phyloP scores from a whole-genome alignment of 2,113 vertebrate genomes.

The Solenodon paradoxus region DNA sequence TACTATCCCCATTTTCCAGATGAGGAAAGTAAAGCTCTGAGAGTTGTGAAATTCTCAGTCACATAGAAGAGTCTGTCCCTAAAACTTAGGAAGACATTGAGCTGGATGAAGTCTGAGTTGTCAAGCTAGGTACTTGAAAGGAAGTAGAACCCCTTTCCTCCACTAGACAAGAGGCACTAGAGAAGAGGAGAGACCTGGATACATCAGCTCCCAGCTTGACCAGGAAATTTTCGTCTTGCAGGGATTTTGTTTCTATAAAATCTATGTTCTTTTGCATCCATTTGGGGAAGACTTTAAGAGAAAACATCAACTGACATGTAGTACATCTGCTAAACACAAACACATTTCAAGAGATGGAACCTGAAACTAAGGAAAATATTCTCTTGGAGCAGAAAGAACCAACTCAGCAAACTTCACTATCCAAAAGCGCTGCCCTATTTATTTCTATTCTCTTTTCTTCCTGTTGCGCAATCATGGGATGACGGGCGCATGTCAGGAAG shows the following conservation, averaged over 20 bases:
- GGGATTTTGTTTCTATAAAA: conserved; percentile 54
- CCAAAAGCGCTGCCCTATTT: conserved; percentile 31
- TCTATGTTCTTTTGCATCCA: conserved; percentile 67
- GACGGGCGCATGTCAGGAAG: conserved; percentile 62
- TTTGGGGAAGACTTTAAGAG: conserved; percentile 70
- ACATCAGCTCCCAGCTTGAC: not conserved
- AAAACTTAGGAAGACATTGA: not conserved
- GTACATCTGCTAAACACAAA: conserved; percentile 44
- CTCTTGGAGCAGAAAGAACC: conserved; percentile 64
- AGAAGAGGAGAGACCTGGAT: not conserved
- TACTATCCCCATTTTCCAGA: not conserved
- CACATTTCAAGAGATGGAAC: conserved; percentile 70
- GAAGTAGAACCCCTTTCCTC: not conserved
- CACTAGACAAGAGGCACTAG: not conserved
- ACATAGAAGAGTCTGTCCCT: not conserved
- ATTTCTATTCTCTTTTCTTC: not conserved
- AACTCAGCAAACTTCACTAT: conserved; percentile 16
- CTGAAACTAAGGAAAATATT: conserved; percentile 73
- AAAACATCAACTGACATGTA: conserved; percentile 69
- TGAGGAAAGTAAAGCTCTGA: not conserved
- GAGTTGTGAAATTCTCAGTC: not conserved
- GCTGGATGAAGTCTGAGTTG: not conserved
- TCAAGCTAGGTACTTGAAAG: not conserved
- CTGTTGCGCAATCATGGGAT: conserved; percentile 58
- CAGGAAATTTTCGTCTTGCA: not conserved